A percentile compares a stretch with the other conserved stretches of the same genome.
phyloP scores from a whole-genome alignment of 2,113 vertebrate species.

The human (Homo sapiens) region GRCh38 chr7:86575001-86575500 shows the following conservation, averaged over 20 bases:
- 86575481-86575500: neutral
- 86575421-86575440: neutral
- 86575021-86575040: neutral
- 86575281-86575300: neutral
- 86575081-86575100: neutral
- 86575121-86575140: neutral
- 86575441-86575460: neutral
- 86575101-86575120: neutral
- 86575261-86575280: neutral
- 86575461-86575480: neutral
- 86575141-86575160: neutral
- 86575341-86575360: neutral
- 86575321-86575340: neutral
- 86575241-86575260: neutral
- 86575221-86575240: neutral
- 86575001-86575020: neutral
- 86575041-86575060: neutral
- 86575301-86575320: neutral
- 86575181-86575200: neutral
- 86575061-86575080: neutral
- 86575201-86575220: neutral
- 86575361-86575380: neutral
- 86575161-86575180: neutral
- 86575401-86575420: neutral
- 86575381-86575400: neutral